Percentiles rank a stretch among this genome's conserved stretches.
Evolutionary conservation across 1,140 invertebrate genomes (phyloP).

Genomic region (Euborellia annulipes): DNA sequence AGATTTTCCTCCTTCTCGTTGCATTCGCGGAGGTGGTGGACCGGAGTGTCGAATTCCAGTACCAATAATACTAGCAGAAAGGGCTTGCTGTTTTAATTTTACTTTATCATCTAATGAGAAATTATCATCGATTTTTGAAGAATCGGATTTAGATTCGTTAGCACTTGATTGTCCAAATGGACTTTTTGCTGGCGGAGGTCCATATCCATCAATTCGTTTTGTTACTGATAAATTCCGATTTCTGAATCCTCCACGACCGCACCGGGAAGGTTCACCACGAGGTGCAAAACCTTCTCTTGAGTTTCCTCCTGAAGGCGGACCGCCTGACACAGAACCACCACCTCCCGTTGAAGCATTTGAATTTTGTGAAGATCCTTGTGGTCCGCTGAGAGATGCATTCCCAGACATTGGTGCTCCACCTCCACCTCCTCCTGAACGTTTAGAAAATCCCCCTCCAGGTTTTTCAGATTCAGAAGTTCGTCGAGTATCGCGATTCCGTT

Average conservation of each 20-base stretch:
- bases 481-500: slow-evolving; percentile 31
- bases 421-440: slow-evolving; percentile 13
- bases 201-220: slow-evolving; percentile 51
- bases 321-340: too few relatives aligned
- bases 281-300: slow-evolving; percentile 51
- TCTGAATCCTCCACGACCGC: slow-evolving; percentile 18
- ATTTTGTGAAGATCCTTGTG: slow-evolving; percentile 14
- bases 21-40: not conserved
- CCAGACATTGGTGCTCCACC: not conserved
- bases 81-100: slow-evolving; percentile 47
- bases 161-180: slow-evolving; percentile 37
- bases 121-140: slow-evolving; percentile 23
- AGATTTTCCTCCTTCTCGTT: not conserved
- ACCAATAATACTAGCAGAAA: slow-evolving; percentile 45
- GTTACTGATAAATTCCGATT: slow-evolving; percentile 28
- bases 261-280: slow-evolving; percentile 27
- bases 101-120: slow-evolving; percentile 42
- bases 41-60: slow-evolving; percentile 10
- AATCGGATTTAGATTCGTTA: too few relatives aligned
- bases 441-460: slow-evolving; percentile 18
- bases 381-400: too few relatives aligned
- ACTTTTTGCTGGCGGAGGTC: slow-evolving; percentile 56
- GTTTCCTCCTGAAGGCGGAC: slow-evolving; percentile 17
- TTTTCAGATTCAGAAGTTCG: slow-evolving; percentile 3
- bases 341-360: not conserved